A percentile compares a stretch with the other conserved stretches of the same genome.
Evolutionary conservation across 37 sponge, comb jelly and placozoan genomes (phyloP).

Genomic region (Geodia barretti): DNA sequence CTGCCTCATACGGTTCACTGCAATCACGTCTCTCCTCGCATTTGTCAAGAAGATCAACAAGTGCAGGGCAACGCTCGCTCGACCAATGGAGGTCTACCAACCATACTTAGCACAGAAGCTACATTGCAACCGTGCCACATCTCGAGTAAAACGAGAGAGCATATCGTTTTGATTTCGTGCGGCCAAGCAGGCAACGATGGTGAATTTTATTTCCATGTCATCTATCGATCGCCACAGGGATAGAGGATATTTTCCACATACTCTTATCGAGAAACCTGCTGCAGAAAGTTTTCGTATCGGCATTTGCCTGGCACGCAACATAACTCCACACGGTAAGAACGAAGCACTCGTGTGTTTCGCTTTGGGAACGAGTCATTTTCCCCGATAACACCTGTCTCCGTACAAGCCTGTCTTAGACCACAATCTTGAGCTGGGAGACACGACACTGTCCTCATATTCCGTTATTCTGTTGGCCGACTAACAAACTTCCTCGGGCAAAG

Average conservation of each 20-base stretch:
- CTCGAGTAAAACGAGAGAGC: constrained; percentile 16
- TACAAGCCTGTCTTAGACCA: constrained; percentile 40
- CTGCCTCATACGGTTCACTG: background rate
- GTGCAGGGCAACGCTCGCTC: constrained; percentile 21
- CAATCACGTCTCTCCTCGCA: constrained; percentile 17
- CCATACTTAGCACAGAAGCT: constrained; percentile 29
- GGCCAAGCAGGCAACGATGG: constrained; percentile 56
- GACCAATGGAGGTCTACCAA: constrained; percentile 68
- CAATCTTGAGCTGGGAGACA: constrained; percentile 30
- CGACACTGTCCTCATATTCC: constrained; percentile 57
- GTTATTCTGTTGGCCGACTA: constrained; percentile 25
- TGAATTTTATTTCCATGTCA: constrained; percentile 32
- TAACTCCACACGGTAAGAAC: constrained; percentile 39
- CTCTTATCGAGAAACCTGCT: constrained; percentile 3
- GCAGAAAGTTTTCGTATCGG: constrained; percentile 44
- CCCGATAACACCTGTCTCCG: constrained; percentile 32
- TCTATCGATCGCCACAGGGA: constrained; percentile 49
- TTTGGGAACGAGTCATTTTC: constrained; percentile 29
- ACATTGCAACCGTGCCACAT: constrained; percentile 30
- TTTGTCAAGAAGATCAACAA: constrained; percentile 19
- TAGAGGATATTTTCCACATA: constrained; percentile 34
- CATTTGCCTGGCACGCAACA: constrained; percentile 18
- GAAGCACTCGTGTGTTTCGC: background rate
- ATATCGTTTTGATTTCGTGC: constrained; percentile 14
- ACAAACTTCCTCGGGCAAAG: constrained; percentile 14